phyloP scores from a whole-genome alignment of 1,140 invertebrate species.

The Drosophila setifemur region DNA sequence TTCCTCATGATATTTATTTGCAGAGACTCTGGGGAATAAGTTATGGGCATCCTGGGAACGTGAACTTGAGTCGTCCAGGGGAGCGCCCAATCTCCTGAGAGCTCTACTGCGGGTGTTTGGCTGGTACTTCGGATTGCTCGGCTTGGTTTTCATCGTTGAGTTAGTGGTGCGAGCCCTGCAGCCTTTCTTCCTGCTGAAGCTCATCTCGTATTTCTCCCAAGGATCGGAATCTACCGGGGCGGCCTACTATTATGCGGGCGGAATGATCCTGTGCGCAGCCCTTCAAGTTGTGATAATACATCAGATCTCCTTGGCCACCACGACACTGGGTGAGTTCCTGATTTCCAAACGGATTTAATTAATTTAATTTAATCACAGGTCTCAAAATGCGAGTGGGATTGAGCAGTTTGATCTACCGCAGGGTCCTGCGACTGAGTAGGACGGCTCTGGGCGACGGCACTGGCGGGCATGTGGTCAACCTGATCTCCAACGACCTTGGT shows the following conservation, averaged over 20 bases:
- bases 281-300: conserved; percentile 89
- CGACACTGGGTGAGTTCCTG: conserved; percentile 86
- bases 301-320: conserved; percentile 88
- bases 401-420: conserved; percentile 91
- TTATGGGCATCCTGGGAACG: conserved; percentile 63
- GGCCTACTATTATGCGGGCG: conserved; percentile 87
- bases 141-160: conserved; percentile 67
- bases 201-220: conserved; percentile 86
- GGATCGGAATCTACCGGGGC: conserved; percentile 82
- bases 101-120: conserved; percentile 66
- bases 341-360: too few species aligned
- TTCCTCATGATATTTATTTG: too few species aligned
- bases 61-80: conserved; percentile 53
- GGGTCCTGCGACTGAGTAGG: conserved; percentile 87
- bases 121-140: conserved; percentile 58
- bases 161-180: conserved; percentile 85
- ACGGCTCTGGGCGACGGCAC: conserved; percentile 89
- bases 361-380: conserved; percentile 3
- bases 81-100: conserved; percentile 57
- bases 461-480: conserved; percentile 94
- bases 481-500: conserved; percentile 94
- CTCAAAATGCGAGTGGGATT: conserved; percentile 91
- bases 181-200: conserved; percentile 87
- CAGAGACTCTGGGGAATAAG: conserved; percentile 70
- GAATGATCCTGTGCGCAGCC: conserved; percentile 87